Evolutionary conservation across 2,888 invertebrate species (phyloP).

Genomic region (Calephelis perditalis): DNA sequence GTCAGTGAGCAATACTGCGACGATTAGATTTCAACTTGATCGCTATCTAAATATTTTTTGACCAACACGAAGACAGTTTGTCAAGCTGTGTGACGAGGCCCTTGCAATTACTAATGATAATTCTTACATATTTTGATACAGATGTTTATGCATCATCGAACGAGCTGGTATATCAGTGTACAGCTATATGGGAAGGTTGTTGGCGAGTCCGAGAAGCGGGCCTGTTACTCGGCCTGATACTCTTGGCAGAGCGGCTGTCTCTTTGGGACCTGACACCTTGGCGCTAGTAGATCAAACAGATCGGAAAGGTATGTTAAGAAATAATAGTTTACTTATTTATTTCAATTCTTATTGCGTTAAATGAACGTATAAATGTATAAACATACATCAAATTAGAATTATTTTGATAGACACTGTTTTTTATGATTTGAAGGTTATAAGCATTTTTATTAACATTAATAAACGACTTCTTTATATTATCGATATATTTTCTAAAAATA

Average conservation of each 20-base stretch:
- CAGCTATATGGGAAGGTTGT: conserved; percentile 93
- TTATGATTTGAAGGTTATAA: too few relatives aligned
- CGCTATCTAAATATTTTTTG: too few relatives aligned
- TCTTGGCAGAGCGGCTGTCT: conserved; percentile 85
- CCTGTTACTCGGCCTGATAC: conserved; percentile 88
- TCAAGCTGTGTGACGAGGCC: too few relatives aligned
- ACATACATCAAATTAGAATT: too few relatives aligned
- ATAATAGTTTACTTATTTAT: too few relatives aligned
- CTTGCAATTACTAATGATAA: neutral
- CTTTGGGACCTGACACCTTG: conserved; percentile 91
- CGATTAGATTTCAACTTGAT: too few relatives aligned
- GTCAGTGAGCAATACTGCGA: too few relatives aligned
- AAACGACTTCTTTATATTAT: conserved; percentile 1
- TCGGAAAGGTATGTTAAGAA: conserved; percentile 80
- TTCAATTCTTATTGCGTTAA: too few relatives aligned
- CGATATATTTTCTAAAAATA: neutral
- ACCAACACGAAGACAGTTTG: too few relatives aligned
- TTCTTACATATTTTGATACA: conserved; percentile 52
- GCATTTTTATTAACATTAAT: neutral
- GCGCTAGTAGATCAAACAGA: conserved; percentile 92
- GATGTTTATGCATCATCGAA: conserved; percentile 94
- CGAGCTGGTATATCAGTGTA: conserved; percentile 90
- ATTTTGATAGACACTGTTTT: too few relatives aligned
- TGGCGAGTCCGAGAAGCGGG: conserved; percentile 92
- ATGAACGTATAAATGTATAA: too few relatives aligned